Evolutionary conservation across 2,888 invertebrate species (phyloP), one percentile per base, ranked within the genome.

Genomic region (Tetragonula carbonaria): DNA sequence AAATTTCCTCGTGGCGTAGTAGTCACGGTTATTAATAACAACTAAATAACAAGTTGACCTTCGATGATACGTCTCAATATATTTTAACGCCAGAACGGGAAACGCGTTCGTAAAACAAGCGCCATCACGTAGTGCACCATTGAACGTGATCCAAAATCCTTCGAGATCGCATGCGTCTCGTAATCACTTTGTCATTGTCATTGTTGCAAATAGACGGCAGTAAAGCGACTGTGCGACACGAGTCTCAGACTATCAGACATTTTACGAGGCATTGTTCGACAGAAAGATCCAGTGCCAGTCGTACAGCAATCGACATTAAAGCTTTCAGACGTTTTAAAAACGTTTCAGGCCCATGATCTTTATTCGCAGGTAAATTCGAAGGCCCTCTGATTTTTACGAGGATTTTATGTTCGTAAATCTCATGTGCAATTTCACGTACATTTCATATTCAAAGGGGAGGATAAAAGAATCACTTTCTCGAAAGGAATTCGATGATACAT

Each of bases 21-120:
- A 72, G 78, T 84, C 70, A 77, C 23, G 80, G 33, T 88, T 91
- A 91, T 90, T 91, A 91, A 91, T 91, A 88, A 87, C 86, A 68
- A 73, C 85, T 81, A 89, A 89, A 91, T 89, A 87, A 86, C 85
- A 86, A 80, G 80, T 84, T 81, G 85, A 38, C 91, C 91, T 91
- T 91, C 88, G 77, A 80, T 75, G 77, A 84, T 63, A 70, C 33
- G 65, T 71, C 71, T 66, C 81, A 55, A 71, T 55, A 65, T 78
- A 62, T 59, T 70, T 63, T 78, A 72, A 82, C 80, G 73, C 83
- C 82, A 79, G 83, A 82, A 86, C n/a, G 65, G 59, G 59, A 76
- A 68, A 76, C 28, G 59, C n/a, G 50, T n/a, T 16, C 38, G 38
- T 23, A 33, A 53, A 38, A 38, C 38, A 28, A 59, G 11, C 28